Base-by-base conservation (phyloP, 2,797 vertebrate species). In the Pipistrellus nathusii region DNA sequence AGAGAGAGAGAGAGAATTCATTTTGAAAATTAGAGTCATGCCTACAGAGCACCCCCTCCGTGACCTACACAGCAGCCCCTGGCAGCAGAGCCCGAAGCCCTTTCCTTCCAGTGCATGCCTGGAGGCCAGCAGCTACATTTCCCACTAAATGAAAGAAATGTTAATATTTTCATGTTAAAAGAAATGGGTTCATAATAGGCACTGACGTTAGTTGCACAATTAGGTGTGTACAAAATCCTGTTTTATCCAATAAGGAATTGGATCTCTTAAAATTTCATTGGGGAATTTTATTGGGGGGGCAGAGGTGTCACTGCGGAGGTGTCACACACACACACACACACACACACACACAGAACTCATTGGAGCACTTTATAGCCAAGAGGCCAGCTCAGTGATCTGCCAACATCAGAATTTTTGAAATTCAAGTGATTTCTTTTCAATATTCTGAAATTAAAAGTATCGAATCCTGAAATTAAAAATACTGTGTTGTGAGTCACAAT, bases 11-110 rank as follows among this genome's bases (percentile, higher is more conserved):
- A 41, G 57, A 27, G 8, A 91, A 73, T 77, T 95, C 78, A 48
- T 92, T 95, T 95, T 90, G 90, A 76, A 93, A 97, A 93, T 83
- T 41, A 71, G 2, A 95, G 71, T 81, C 78, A 48, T 53, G 44
- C 46, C 62, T 75, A 12, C 11, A 32, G 84, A 35, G 57, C 55
- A 32, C 30, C 35, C 53, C 23, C 53, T 76, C 27, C 5, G n/a
- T 21, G 78, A 66, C 32, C 20, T 15, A 10, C 75, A 83, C 21
- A 66, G 72, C 73, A 3, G 3, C 38, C 77, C 25, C 23, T 62
- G 30, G 35, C 46, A n/a, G 12, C 5, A 2, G 73, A 62, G 35
- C 72, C 11, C 3, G 1, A 44, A 83, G 35, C 17, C 69, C 13
- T 85, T 55, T 18, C 69, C 51, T 32, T 8, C 53, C 44, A 21